Evolutionary conservation across 2,888 invertebrate genomes (phyloP).

Genomic region (Drosophila parthenogenetica): DNA sequence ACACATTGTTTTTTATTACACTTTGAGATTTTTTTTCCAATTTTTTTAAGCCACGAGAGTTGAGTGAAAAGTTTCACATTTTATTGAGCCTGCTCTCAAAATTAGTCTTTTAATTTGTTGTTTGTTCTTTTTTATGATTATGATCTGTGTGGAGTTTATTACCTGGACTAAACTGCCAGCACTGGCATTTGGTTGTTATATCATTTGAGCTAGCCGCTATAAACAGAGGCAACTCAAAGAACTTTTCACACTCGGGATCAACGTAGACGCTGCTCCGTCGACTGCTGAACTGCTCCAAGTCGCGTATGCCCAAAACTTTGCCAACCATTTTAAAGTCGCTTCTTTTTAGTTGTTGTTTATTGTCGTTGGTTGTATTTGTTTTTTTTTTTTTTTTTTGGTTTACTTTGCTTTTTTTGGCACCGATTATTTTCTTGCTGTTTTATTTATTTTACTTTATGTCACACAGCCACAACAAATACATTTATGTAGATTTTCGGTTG

Average conservation of each 20-base stretch:
- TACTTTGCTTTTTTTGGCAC: constrained; percentile 70
- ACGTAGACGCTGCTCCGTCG: constrained; percentile 85
- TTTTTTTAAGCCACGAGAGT: background rate
- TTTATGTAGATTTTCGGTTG: constrained; percentile 72
- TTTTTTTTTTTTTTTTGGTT: constrained; percentile 42
- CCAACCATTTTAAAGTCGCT: constrained; percentile 82
- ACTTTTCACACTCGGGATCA: constrained; percentile 85
- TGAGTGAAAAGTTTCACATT: constrained; percentile 15
- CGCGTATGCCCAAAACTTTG: constrained; percentile 84
- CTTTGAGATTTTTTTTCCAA: background rate
- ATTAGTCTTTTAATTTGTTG: constrained; percentile 34
- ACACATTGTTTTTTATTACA: background rate
- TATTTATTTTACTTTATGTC: constrained; percentile 37
- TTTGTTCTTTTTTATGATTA: constrained; percentile 11
- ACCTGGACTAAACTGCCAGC: constrained; percentile 85
- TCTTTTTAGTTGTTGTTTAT: constrained; percentile 10
- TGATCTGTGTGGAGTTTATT: constrained; percentile 56
- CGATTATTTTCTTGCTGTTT: constrained; percentile 46
- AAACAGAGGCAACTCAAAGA: constrained; percentile 84
- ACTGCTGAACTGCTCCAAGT: constrained; percentile 84
- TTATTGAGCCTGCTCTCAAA: constrained; percentile 20
- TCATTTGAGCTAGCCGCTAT: constrained; percentile 84
- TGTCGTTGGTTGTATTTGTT: constrained; percentile 4
- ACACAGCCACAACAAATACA: constrained; percentile 70
- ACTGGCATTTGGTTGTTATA: constrained; percentile 84